phyloP scores from a whole-genome alignment of 2,113 vertebrate genomes.

The Aldabrachelys gigantea region DNA sequence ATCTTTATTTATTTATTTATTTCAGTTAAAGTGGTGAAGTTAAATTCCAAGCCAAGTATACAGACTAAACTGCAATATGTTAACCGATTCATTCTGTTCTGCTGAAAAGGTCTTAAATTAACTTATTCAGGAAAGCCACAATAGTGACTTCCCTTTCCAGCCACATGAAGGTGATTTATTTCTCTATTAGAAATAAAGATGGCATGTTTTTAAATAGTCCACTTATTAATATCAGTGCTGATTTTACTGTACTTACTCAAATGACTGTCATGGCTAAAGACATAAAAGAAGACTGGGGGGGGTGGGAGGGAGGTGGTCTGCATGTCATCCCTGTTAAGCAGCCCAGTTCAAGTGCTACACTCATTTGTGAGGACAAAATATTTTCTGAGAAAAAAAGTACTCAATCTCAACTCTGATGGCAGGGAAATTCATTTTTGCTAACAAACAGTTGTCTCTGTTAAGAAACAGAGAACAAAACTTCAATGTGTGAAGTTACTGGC shows the following conservation, averaged over 20 bases:
- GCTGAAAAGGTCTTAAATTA: neutral
- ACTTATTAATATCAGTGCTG: neutral
- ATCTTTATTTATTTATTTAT: neutral
- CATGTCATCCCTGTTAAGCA: neutral
- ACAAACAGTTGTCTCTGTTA: neutral
- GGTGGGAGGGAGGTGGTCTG: rapidly evolving
- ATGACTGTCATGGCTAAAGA: neutral
- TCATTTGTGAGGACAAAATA: neutral
- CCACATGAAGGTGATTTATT: neutral
- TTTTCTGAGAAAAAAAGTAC: neutral
- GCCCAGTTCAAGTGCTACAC: rapidly evolving
- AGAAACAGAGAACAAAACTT: neutral
- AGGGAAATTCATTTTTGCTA: neutral
- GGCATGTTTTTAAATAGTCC: neutral
- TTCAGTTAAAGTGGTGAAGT: neutral
- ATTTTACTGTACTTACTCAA: neutral
- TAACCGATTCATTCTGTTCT: neutral
- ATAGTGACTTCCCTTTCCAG: neutral
- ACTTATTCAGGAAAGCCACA: neutral
- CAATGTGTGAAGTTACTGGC: neutral
- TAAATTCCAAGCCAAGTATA: neutral
- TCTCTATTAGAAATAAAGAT: neutral
- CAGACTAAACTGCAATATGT: neutral
- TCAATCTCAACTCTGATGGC: neutral
- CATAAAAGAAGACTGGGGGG: neutral